Evolutionary conservation across 2,888 invertebrate species (phyloP).

Genomic region (Cataglyphis altisquamis): DNA sequence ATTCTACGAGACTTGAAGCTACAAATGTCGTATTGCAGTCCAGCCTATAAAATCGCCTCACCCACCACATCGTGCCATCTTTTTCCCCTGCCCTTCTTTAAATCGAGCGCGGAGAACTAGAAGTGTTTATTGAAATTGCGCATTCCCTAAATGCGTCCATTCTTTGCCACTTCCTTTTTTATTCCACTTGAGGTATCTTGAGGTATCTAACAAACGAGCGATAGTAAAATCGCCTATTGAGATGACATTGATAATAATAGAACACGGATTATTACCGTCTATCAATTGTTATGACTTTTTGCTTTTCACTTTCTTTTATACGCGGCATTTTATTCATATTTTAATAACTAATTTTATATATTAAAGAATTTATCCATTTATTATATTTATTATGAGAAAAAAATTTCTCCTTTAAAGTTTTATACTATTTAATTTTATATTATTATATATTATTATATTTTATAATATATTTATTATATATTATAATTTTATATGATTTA

Average conservation of each 20-base stretch:
- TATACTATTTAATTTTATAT: background rate
- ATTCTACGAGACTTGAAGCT: conserved; percentile 60
- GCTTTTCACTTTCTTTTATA: background rate
- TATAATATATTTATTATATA: too few relatives aligned
- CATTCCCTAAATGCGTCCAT: conserved; percentile 68
- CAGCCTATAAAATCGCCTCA: conserved; percentile 74
- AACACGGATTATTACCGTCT: background rate
- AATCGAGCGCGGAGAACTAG: conserved; percentile 57
- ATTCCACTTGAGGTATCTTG: background rate
- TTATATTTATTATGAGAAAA: background rate
- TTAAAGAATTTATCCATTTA: background rate
- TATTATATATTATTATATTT: too few relatives aligned
- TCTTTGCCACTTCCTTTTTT: conserved; percentile 43
- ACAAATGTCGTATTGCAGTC: conserved; percentile 74
- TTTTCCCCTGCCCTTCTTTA: background rate
- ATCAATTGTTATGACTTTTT: background rate
- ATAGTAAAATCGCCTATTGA: background rate
- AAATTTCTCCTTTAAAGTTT: background rate
- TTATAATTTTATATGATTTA: too few relatives aligned
- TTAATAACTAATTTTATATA: background rate
- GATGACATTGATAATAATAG: background rate
- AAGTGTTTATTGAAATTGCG: conserved; percentile 69
- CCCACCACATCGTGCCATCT: conserved; percentile 69
- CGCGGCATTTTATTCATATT: background rate
- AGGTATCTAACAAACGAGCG: background rate